Evolutionary conservation across 2,797 vertebrate species (phyloP).

Genomic region (Sarcophilus harrisii): DNA sequence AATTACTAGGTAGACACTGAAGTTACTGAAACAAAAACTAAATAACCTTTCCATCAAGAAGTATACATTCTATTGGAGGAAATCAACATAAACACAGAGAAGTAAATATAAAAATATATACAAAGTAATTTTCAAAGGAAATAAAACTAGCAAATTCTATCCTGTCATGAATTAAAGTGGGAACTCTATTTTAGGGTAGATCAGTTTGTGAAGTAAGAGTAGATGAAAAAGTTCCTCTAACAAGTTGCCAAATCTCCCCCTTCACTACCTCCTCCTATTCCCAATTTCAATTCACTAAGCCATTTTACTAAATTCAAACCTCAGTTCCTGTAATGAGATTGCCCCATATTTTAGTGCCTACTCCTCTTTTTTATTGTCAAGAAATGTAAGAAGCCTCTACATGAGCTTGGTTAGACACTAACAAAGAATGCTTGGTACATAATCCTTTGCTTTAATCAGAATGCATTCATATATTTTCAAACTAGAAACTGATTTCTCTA

Average conservation of each 20-base stretch:
- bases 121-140: neutral
- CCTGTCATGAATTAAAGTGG: fast-evolving
- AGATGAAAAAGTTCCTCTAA: neutral
- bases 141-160: neutral
- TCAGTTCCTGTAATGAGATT: neutral
- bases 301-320: neutral
- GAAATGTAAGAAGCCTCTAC: neutral
- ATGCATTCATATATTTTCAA: slow-evolving; percentile 36
- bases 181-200: neutral
- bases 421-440: neutral
- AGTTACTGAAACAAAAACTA: neutral
- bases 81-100: neutral
- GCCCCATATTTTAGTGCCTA: slow-evolving; percentile 12
- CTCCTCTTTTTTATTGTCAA: slow-evolving; percentile 38
- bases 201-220: neutral
- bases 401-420: slow-evolving; percentile 36
- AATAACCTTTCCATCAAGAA: neutral
- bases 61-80: neutral
- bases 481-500: neutral
- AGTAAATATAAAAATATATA: neutral
- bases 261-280: neutral
- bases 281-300: neutral
- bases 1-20: neutral
- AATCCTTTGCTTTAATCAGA: slow-evolving; percentile 11
- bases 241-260: neutral